Evolutionary conservation across 2,888 invertebrate species (phyloP).

Genomic region (Trichacis sp.): DNA sequence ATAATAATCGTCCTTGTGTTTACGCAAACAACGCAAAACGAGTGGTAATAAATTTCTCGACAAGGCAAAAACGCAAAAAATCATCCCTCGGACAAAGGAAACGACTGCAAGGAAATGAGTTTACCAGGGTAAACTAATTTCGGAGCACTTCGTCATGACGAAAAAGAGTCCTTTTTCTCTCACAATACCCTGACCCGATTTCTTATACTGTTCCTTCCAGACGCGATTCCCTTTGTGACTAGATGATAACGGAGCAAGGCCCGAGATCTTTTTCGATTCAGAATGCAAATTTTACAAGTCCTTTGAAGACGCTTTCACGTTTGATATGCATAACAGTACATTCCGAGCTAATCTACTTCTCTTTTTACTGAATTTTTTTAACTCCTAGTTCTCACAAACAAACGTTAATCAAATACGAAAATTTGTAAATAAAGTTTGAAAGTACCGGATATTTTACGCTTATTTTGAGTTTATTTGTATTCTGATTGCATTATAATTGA

Average conservation of each 20-base stretch:
- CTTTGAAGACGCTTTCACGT: constrained; percentile 18
- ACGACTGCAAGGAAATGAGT: constrained; percentile 50
- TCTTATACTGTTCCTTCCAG: neutral
- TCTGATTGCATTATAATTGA: too few species aligned
- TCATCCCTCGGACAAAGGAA: constrained; percentile 16
- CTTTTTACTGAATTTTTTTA: neutral
- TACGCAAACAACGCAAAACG: too few species aligned
- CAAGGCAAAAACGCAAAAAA: neutral
- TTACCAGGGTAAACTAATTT: constrained; percentile 57
- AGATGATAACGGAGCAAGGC: constrained; percentile 22
- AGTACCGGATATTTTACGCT: too few species aligned
- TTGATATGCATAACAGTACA: constrained; percentile 4
- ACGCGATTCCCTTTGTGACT: constrained; percentile 24
- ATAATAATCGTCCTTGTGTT: too few species aligned
- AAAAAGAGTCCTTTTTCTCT: constrained; percentile 14
- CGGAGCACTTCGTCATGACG: constrained; percentile 31
- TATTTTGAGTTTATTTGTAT: too few species aligned
- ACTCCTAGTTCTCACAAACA: too few species aligned
- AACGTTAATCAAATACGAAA: too few species aligned
- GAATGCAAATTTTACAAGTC: constrained; percentile 38
- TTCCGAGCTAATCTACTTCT: neutral
- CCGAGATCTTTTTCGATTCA: constrained; percentile 24
- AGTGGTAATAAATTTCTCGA: neutral
- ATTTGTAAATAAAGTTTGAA: too few species aligned
- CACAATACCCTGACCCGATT: constrained; percentile 3